Percentiles rank a stretch among this genome's conserved stretches.
Evolutionary conservation across 1,140 invertebrate genomes (phyloP).

Genomic region (Procambarus clarkii): DNA sequence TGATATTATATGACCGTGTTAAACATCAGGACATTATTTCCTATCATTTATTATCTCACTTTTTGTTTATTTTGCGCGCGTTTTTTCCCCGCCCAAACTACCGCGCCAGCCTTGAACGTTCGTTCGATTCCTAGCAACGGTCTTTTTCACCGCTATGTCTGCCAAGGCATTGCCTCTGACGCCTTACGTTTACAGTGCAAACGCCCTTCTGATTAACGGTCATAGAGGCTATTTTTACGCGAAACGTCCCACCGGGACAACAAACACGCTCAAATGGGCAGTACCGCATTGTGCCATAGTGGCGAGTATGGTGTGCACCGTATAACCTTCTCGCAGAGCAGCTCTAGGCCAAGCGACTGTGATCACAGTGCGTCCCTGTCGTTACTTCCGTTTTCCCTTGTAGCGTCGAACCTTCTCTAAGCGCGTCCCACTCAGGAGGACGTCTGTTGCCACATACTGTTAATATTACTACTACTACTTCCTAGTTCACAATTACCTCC

Average conservation of each 20-base stretch:
- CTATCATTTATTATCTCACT: background rate
- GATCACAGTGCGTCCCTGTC: conserved; percentile 7
- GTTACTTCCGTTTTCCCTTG: conserved; percentile 40
- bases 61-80: background rate
- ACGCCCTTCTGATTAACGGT: background rate
- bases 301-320: background rate
- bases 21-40: background rate
- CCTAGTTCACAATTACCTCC: background rate
- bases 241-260: background rate
- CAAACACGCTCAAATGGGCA: background rate
- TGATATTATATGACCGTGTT: too few relatives aligned
- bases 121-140: conserved; percentile 41
- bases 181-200: background rate
- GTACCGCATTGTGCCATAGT: background rate
- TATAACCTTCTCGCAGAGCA: conserved; percentile 8
- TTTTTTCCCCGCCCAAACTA: conserved; percentile 6
- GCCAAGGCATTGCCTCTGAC: conserved; percentile 1
- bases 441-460: background rate
- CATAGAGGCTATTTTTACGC: background rate
- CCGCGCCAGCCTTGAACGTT: conserved; percentile 27
- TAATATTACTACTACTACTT: background rate
- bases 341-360: conserved; percentile 31
- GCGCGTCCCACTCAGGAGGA: conserved; percentile 16
- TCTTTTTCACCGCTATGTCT: conserved; percentile 45
- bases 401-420: background rate